Evolutionary conservation across 2,888 invertebrate species (phyloP).

Genomic region (Eupithecia exiguata): DNA sequence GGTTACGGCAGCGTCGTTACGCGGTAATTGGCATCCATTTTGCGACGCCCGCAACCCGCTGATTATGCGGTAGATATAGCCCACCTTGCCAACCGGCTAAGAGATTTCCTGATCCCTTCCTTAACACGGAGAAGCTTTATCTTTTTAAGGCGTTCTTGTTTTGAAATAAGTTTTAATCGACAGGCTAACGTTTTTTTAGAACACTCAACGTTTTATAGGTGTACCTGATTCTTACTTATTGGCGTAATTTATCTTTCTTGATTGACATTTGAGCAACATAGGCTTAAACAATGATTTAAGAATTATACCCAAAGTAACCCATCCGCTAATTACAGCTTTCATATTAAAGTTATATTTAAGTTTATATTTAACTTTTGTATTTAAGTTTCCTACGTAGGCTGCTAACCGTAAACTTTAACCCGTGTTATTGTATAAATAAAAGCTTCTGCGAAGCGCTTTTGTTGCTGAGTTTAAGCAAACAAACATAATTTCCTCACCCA

Average conservation of each 20-base stretch:
- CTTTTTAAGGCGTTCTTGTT: constrained; percentile 12
- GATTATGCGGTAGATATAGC: constrained; percentile 47
- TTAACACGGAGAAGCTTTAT: constrained; percentile 19
- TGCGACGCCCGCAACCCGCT: constrained; percentile 46
- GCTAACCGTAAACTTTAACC: constrained; percentile 6
- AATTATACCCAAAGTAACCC: not conserved
- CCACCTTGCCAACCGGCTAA: constrained; percentile 41
- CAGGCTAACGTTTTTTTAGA: not conserved
- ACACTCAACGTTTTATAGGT: not conserved
- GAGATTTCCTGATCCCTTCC: constrained; percentile 40
- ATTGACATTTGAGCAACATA: not conserved
- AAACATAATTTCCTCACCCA: not conserved
- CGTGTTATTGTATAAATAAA: not conserved
- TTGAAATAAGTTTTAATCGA: not conserved
- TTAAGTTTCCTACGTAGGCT: not conserved
- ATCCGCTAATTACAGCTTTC: not conserved
- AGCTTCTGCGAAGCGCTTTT: not conserved
- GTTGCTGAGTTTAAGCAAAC: not conserved
- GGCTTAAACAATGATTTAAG: not conserved
- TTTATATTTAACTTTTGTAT: too few relatives aligned
- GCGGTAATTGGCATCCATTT: constrained; percentile 49
- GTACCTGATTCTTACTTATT: not conserved
- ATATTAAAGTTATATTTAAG: not conserved
- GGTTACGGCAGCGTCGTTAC: constrained; percentile 46
- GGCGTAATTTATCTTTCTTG: not conserved